phyloP scores from a whole-genome alignment of 2,113 vertebrate species.

The Carollia perspicillata region DNA sequence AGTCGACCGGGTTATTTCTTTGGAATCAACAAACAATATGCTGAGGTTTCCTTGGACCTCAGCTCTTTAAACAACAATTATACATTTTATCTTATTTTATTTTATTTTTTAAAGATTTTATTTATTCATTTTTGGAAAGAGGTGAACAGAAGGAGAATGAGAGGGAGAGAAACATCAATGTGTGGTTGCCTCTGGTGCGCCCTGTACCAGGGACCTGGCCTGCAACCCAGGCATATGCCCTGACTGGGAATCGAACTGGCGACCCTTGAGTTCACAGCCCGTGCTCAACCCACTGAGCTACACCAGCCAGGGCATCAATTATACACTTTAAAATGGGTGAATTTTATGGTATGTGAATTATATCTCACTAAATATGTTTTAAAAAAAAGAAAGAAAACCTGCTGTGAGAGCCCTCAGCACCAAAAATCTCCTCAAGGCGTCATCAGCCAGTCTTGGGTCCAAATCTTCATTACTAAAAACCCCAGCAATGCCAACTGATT shows the following conservation, averaged over 20 bases:
- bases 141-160: no score
- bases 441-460: neutral
- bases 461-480: neutral
- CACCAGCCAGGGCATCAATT: no score
- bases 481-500: constrained; percentile 79
- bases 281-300: no score
- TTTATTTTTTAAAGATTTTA: no score
- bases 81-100: no score
- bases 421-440: constrained; percentile 12
- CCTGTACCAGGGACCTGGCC: no score
- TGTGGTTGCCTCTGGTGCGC: no score
- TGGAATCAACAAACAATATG: neutral
- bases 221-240: no score
- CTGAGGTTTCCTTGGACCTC: neutral
- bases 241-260: no score
- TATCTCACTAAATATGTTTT: neutral
- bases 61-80: neutral
- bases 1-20: neutral
- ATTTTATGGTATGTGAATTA: neutral
- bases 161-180: no score
- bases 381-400: neutral
- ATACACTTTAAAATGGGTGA: constrained; percentile 4
- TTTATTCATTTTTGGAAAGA: no score
- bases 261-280: no score
- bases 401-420: neutral